Evolutionary conservation across 2,888 invertebrate genomes (phyloP).

Genomic region (Morpho achilles): DNA sequence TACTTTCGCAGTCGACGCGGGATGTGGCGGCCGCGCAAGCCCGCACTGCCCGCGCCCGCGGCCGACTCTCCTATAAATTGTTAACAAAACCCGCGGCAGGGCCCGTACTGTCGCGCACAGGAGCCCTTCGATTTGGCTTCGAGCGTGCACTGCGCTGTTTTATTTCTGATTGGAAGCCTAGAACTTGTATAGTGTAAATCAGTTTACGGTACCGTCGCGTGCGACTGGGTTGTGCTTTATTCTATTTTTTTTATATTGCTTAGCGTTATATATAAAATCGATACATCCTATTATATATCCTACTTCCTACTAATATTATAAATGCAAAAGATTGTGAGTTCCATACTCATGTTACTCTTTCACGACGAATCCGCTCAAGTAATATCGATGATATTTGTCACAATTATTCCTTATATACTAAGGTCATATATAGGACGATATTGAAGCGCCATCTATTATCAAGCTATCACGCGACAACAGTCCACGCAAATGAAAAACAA

Average conservation of each 20-base stretch:
- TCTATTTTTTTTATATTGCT: background rate
- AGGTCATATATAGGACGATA: too few relatives aligned
- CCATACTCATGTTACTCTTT: too few relatives aligned
- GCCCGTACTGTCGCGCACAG: conserved; percentile 63
- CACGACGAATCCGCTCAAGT: too few relatives aligned
- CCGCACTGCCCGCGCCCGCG: conserved; percentile 52
- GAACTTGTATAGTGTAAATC: conserved; percentile 24
- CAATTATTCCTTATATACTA: too few relatives aligned
- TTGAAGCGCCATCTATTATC: too few relatives aligned
- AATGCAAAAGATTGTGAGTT: too few relatives aligned
- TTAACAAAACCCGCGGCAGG: conserved; percentile 71
- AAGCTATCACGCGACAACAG: too few relatives aligned
- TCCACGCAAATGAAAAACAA: too few relatives aligned
- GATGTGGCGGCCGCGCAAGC: conserved; percentile 29
- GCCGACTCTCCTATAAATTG: conserved; percentile 71
- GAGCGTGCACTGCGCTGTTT: conserved; percentile 10
- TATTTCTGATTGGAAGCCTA: conserved; percentile 15
- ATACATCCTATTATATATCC: too few relatives aligned
- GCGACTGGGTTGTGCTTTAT: background rate
- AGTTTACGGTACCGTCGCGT: conserved; percentile 22
- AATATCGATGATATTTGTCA: too few relatives aligned
- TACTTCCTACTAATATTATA: too few relatives aligned
- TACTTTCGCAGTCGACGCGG: conserved; percentile 40
- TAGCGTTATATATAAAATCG: too few relatives aligned
- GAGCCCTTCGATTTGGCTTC: conserved; percentile 42